These are phyloP conservation scores for Diarsia dahlii DNA, from an alignment of 2,888 invertebrate species.

Conservation along the genomic window DNA sequence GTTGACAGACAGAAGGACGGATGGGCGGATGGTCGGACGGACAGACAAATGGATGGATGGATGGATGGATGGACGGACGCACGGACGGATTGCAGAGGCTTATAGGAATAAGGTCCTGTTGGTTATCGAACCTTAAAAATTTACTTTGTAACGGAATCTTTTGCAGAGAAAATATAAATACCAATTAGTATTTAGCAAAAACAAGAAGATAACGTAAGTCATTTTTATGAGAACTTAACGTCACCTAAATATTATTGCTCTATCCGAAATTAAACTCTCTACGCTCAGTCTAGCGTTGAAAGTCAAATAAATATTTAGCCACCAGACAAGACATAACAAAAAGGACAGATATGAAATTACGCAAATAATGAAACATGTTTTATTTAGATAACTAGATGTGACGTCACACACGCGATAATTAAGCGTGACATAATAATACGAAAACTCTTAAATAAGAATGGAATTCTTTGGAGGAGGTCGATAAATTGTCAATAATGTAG, in stretches of 20 bases:
- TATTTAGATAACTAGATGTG: constrained; percentile 49
- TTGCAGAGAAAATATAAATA: not conserved
- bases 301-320: too few species aligned
- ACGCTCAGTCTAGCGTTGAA: not conserved
- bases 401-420: constrained; percentile 56
- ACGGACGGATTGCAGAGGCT: too few species aligned
- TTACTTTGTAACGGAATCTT: constrained; percentile 11
- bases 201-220: not conserved
- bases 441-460: constrained; percentile 6
- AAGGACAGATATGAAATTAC: constrained; percentile 34
- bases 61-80: too few species aligned
- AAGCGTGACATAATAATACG: constrained; percentile 42
- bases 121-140: too few species aligned
- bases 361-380: constrained; percentile 41
- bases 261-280: not conserved
- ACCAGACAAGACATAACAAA: constrained; percentile 9
- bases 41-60: too few species aligned
- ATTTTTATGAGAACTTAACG: not conserved
- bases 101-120: too few species aligned
- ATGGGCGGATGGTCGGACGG: too few species aligned
- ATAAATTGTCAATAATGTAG: not conserved
- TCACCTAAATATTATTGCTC: not conserved
- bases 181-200: constrained; percentile 7
- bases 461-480: not conserved
- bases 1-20: too few species aligned